Conservation (phyloP, 1,140 invertebrate species). For the Drosophila santomea region DNA sequence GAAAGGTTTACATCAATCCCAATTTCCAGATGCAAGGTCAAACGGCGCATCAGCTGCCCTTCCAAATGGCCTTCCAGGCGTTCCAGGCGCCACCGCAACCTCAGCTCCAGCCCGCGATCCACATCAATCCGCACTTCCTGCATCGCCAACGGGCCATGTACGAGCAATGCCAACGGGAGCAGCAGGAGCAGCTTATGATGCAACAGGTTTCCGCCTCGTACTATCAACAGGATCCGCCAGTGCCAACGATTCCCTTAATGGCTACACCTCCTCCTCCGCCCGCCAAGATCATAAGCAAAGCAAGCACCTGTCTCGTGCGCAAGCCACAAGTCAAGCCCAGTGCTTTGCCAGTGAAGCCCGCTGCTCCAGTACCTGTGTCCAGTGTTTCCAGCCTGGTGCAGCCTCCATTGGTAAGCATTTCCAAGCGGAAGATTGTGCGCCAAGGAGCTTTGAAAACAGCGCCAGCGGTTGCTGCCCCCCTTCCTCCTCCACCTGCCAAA, state of each 20-base stretch:
- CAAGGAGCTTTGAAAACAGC: conserved; percentile 28
- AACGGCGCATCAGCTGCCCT: conserved; percentile 28
- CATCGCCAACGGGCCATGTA: conserved; percentile 55
- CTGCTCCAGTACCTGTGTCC: not conserved
- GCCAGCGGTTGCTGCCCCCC: not conserved
- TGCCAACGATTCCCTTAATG: not conserved
- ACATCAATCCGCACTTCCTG: conserved; percentile 68
- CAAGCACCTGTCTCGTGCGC: conserved; percentile 69
- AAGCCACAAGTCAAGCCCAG: conserved; percentile 32
- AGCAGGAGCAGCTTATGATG: conserved; percentile 29
- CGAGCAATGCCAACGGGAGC: conserved; percentile 20
- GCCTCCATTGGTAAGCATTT: conserved; percentile 63
- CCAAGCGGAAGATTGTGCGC: conserved; percentile 69
- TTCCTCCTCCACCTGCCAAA: conserved; percentile 14
- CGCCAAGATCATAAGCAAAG: conserved; percentile 75
- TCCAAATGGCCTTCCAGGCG: conserved; percentile 10
- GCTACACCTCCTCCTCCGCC: conserved; percentile 42
- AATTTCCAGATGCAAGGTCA: conserved; percentile 69
- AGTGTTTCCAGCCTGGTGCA: conserved; percentile 6
- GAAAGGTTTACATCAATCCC: conserved; percentile 76
- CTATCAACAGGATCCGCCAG: conserved; percentile 1
- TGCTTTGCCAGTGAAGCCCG: not conserved
- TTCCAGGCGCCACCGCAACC: conserved; percentile 1
- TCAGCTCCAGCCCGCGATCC: conserved; percentile 62
- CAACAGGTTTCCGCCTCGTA: conserved; percentile 27